Percentiles rank a stretch among this genome's conserved stretches.
phyloP scores from a whole-genome alignment of 2,113 vertebrate genomes.

The Myrmecobius fasciatus region DNA sequence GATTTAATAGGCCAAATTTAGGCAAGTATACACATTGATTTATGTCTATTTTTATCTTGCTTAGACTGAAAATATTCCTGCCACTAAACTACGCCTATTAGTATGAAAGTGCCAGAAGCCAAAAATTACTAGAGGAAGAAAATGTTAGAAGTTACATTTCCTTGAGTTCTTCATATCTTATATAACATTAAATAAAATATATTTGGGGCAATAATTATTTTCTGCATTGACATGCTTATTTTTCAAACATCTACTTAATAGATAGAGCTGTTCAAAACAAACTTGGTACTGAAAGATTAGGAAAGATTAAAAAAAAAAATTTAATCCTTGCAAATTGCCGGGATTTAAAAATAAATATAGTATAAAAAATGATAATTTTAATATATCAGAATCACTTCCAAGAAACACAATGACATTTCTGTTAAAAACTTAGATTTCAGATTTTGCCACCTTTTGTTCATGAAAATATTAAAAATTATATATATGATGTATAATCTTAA shows the following conservation, averaged over 20 bases:
- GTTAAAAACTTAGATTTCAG: not conserved
- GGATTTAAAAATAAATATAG: slow-evolving; percentile 32
- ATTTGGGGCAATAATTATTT: slow-evolving; percentile 54
- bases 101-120: slow-evolving; percentile 18
- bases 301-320: not conserved
- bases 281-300: slow-evolving; percentile 17
- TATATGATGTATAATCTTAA: not conserved
- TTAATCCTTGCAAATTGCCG: not conserved
- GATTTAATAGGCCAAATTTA: slow-evolving; percentile 48
- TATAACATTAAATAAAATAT: slow-evolving; percentile 47
- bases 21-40: slow-evolving; percentile 21
- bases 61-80: slow-evolving; percentile 51
- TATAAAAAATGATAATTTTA: not conserved
- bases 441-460: not conserved
- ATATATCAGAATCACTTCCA: not conserved
- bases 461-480: not conserved
- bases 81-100: slow-evolving; percentile 40
- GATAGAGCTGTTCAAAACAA: slow-evolving; percentile 28
- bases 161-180: slow-evolving; percentile 35
- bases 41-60: slow-evolving; percentile 33
- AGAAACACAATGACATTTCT: not conserved
- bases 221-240: slow-evolving; percentile 4
- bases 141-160: slow-evolving; percentile 25
- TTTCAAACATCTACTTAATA: slow-evolving; percentile 2
- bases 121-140: slow-evolving; percentile 12